phyloP scores from a whole-genome alignment of 2,797 vertebrate genomes.

The Periparus ater region DNA sequence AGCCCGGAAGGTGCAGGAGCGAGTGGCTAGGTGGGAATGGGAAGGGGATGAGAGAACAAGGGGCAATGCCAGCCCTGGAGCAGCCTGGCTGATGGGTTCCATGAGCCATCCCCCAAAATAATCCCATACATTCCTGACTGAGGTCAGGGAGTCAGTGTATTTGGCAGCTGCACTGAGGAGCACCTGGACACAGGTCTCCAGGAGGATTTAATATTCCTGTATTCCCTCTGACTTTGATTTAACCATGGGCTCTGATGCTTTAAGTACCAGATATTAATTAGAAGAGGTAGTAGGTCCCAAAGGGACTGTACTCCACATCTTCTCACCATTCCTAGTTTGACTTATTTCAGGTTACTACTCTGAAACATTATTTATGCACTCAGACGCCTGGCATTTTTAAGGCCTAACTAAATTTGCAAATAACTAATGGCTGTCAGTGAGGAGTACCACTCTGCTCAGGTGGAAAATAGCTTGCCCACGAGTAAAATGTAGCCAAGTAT shows the following conservation, averaged over 20 bases:
- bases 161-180: not conserved
- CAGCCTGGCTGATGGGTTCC: not conserved
- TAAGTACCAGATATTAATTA: slow-evolving; percentile 60
- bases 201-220: not conserved
- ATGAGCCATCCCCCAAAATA: not conserved
- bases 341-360: slow-evolving; percentile 35
- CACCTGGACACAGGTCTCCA: not conserved
- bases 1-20: not conserved
- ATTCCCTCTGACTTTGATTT: slow-evolving; percentile 52
- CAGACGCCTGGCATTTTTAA: slow-evolving; percentile 14
- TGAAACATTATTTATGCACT: slow-evolving; percentile 39
- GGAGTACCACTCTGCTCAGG: slow-evolving; percentile 14
- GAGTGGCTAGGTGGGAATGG: not conserved
- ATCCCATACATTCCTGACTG: fast-evolving
- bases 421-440: slow-evolving; percentile 34
- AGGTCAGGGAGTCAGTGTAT: not conserved
- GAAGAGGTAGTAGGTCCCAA: slow-evolving; percentile 17
- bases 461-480: not conserved
- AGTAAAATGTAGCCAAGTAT: not conserved
- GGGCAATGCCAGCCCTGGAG: not conserved
- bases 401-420: slow-evolving; percentile 3
- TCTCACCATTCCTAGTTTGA: slow-evolving; percentile 12
- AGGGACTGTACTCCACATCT: not conserved
- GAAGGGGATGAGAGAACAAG: not conserved
- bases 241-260: slow-evolving; percentile 19